Evolutionary conservation across 1,140 invertebrate species (phyloP), one percentile per base, ranked within the genome.

Genomic region (Drosophila subobscura): DNA sequence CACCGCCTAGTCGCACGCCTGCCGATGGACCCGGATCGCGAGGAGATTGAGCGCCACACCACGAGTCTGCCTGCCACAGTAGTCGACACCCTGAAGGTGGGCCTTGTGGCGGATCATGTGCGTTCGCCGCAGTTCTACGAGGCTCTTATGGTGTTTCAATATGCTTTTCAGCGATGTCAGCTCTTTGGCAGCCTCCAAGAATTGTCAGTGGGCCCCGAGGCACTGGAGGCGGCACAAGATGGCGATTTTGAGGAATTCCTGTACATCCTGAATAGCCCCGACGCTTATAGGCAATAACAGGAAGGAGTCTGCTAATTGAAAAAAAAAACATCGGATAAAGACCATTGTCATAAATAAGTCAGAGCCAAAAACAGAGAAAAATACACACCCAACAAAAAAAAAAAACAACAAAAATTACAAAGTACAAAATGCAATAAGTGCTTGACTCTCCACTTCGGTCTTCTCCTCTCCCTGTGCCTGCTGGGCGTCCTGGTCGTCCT

Each of bases 191-290:
- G 3, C 33, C 33, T 37, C 1, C 33, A 3, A 12, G 33, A 4
- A 3, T 4, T 12, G 10, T 37, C 33, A 3, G 10, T 99, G 74
- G 95, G 95, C 64, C 97, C 99, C 92, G 97, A 97, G 71, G 97
- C 97, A 7, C 95, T 98, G 12, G 94, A 94, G 54, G 98, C 98
- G 12, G 98, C 98, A 1, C 93, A 95, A 79, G 94, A 93, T 33
- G 97, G 97, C 46, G 96, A 98, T 92, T 95, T 98, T 92, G 96
- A 97, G 86, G 95, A 95, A 1, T 98, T 99, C 93, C 95, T 98
- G 49, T 54, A 37, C 44, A 27, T 49, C 14, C 44, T 75, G 6
- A 37, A 75, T 45, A 3, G 4, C 10, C 33, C 33, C 1, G 33
- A 10, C 10, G 29, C 29, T 0, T 33, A 10, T 3, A 33, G 8